Evolutionary conservation across 2,113 vertebrate species (phyloP).

Genomic region (Ophthalmolycus amberensis): DNA sequence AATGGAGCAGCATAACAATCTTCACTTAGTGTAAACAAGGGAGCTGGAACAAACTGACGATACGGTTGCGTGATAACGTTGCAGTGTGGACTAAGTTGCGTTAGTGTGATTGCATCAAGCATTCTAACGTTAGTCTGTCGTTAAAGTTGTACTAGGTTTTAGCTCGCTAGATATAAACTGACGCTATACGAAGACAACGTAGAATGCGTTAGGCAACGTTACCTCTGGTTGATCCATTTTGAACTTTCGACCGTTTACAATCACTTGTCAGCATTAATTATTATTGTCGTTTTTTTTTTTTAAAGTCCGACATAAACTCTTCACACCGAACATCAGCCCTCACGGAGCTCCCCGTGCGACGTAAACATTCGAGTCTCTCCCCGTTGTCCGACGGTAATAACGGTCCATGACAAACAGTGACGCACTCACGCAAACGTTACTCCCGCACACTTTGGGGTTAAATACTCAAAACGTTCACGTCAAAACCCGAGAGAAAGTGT

Average conservation of each 20-base stretch:
- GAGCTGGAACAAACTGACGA: neutral
- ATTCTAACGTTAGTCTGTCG: no score
- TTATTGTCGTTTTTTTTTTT: neutral
- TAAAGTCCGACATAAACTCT: neutral
- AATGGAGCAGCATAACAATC: neutral
- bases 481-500: neutral
- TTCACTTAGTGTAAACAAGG: neutral
- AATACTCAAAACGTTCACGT: neutral
- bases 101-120: neutral
- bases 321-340: neutral
- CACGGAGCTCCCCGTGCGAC: neutral
- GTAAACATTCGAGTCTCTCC: slow-evolving; percentile 1
- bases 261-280: neutral
- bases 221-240: slow-evolving; percentile 62
- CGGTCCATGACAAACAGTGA: neutral
- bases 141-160: neutral
- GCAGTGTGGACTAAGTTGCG: neutral
- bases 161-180: neutral
- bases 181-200: neutral
- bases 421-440: neutral
- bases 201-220: neutral
- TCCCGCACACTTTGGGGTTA: neutral
- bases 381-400: neutral
- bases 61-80: neutral
- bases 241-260: neutral